Evolutionary conservation across 2,113 vertebrate genomes (phyloP).

Genomic region (Aegotheles bennettii): DNA sequence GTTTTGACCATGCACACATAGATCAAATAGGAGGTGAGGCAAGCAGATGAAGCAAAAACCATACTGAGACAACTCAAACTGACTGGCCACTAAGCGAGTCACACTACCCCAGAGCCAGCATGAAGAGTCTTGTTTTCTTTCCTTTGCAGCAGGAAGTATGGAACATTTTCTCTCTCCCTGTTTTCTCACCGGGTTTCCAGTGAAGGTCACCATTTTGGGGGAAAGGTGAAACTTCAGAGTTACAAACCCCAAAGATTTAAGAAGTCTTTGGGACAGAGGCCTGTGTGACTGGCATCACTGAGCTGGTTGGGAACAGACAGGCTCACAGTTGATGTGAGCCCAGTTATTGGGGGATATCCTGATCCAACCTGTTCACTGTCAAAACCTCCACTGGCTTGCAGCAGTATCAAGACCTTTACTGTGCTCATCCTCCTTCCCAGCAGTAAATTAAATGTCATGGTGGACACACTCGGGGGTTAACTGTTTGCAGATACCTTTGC

Average conservation of each 20-base stretch:
- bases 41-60: neutral
- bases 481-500: neutral
- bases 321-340: neutral
- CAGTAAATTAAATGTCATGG: neutral
- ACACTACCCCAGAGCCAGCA: neutral
- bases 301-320: neutral
- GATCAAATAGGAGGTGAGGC: neutral
- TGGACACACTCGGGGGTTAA: neutral
- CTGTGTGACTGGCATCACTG: neutral
- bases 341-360: neutral
- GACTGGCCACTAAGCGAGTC: neutral
- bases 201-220: neutral
- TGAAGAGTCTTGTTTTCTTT: neutral
- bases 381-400: neutral
- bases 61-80: neutral
- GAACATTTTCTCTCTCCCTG: neutral
- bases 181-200: neutral
- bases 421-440: neutral
- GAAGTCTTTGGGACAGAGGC: neutral
- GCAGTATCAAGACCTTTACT: neutral
- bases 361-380: neutral
- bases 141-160: neutral
- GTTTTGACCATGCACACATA: rapidly evolving
- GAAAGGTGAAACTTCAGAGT: neutral
- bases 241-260: neutral